Conservation (phyloP, 2,888 invertebrate genomes). For the Arctia plantaginis region DNA sequence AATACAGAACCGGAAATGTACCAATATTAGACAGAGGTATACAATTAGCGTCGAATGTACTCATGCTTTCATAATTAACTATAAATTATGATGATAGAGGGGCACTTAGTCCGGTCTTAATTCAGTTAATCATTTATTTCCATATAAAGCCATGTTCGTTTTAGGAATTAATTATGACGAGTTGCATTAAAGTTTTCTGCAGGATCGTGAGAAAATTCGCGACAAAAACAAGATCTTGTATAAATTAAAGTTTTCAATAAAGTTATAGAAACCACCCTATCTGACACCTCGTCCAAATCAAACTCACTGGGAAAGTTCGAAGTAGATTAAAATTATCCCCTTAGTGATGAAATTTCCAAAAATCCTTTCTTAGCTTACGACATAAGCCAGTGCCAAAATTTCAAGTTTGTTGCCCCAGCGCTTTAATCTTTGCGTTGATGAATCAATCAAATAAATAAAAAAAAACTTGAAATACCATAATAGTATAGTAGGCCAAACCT, state of each 20-base stretch:
- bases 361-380: too few species aligned
- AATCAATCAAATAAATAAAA: too few species aligned
- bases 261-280: too few species aligned
- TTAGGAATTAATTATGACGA: conserved; percentile 9
- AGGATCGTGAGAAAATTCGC: conserved; percentile 1
- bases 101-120: background rate
- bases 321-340: too few species aligned
- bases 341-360: too few species aligned
- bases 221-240: background rate
- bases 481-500: too few species aligned
- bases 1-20: conserved; percentile 17
- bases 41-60: background rate
- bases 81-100: conserved; percentile 2
- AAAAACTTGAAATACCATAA: too few species aligned
- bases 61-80: conserved; percentile 10
- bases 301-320: too few species aligned
- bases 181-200: background rate
- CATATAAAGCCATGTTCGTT: conserved; percentile 4
- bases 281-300: too few species aligned
- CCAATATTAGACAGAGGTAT: background rate
- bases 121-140: conserved; percentile 8
- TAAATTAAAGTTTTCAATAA: background rate
- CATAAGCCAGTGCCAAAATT: too few species aligned
- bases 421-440: too few species aligned
- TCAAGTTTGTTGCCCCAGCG: too few species aligned